Evolutionary conservation across 2,797 vertebrate genomes (phyloP).

Genomic region (Philypnodon macrostomus): DNA sequence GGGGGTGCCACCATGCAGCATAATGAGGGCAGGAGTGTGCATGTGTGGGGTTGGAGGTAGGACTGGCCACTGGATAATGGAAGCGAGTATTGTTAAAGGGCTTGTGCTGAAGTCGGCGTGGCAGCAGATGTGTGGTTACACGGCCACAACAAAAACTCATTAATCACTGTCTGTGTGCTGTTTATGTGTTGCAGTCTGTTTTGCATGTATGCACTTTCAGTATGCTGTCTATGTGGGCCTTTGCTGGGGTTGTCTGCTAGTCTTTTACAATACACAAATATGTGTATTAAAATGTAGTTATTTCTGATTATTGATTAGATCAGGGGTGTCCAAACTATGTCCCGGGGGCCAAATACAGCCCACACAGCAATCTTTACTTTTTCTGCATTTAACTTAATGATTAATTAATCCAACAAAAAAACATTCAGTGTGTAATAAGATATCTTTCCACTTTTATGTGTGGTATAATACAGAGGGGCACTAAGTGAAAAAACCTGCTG

Average conservation of each 20-base stretch:
- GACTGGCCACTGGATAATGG: conserved; percentile 49
- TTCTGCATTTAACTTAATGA: too few relatives aligned
- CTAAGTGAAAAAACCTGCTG: too few relatives aligned
- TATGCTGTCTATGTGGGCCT: conserved; percentile 1
- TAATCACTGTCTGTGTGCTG: conserved; percentile 66
- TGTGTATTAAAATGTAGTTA: too few relatives aligned
- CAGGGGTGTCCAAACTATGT: too few relatives aligned
- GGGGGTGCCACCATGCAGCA: conserved; percentile 44
- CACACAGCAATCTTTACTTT: too few relatives aligned
- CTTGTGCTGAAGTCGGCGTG: conserved; percentile 62
- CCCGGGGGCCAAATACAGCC: too few relatives aligned
- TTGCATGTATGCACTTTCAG: conserved; percentile 31
- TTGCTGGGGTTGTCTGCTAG: conserved; percentile 11
- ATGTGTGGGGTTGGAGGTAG: conserved; percentile 27
- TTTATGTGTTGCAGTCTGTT: conserved; percentile 13
- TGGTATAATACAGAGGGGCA: too few relatives aligned
- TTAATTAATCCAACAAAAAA: too few relatives aligned
- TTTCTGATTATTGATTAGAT: too few relatives aligned
- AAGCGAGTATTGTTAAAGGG: conserved; percentile 64
- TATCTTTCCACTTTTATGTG: too few relatives aligned
- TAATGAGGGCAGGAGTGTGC: conserved; percentile 43
- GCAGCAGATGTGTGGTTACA: conserved; percentile 75
- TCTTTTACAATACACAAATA: too few relatives aligned
- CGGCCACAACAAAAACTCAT: conserved; percentile 69
- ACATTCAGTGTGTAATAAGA: too few relatives aligned